Evolutionary conservation across 2,113 vertebrate species (phyloP).

Genomic region (Jacana jacana): DNA sequence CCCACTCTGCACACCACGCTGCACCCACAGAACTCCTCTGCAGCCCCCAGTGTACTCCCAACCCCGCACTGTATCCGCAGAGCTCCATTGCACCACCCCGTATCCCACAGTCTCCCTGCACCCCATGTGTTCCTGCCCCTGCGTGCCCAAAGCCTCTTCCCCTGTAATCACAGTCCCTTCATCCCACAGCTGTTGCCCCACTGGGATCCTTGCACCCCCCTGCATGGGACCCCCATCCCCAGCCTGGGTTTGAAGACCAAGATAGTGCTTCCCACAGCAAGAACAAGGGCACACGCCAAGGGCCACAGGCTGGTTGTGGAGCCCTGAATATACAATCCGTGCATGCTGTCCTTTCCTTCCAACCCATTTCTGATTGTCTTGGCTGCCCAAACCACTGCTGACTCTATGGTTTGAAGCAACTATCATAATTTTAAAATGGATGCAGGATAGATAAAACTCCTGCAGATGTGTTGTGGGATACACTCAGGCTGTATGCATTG

Average conservation of each 20-base stretch:
- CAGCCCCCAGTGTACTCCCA: neutral
- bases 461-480: neutral
- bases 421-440: neutral
- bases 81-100: neutral
- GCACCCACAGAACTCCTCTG: neutral
- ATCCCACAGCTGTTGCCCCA: neutral
- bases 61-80: neutral
- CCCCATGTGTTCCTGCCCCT: fast-evolving
- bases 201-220: neutral
- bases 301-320: neutral
- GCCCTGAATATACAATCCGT: neutral
- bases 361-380: neutral
- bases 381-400: neutral
- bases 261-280: neutral
- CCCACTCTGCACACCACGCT: neutral
- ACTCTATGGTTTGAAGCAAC: neutral
- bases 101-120: neutral
- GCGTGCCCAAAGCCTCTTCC: neutral
- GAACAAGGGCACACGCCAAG: neutral
- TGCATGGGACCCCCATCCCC: fast-evolving
- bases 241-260: neutral
- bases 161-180: neutral
- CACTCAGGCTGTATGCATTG: neutral
- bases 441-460: neutral
- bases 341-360: neutral